Base-by-base conservation (phyloP, 2,797 vertebrate genomes). In the Clarias platycephalus region DNA sequence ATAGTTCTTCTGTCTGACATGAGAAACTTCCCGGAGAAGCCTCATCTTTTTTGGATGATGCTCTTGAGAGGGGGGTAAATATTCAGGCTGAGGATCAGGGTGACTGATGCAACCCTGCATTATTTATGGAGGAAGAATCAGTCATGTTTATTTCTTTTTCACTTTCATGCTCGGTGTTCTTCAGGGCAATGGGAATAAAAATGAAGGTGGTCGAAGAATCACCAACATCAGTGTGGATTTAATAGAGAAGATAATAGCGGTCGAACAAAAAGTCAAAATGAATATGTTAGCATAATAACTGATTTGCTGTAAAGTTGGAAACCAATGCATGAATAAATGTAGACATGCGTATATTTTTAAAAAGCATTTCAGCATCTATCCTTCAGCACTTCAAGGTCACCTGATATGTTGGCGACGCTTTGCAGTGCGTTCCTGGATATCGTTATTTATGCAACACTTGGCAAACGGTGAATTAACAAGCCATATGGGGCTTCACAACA, bases 401-500 rank as follows among this genome's bases (percentile, higher is more conserved):
- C 26, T 49, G 84, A 37, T 26, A 8, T 3, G 8, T 40, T 18
- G 57, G n/a, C 80, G 78, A 58, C 40, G 49, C 80, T 84, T 75
- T 80, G 53, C 70, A 34, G 40, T 58, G 64, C 5, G 44, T 34
- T 78, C 64, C 82, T 83, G 64, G 58, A 78, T 53, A 74, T 34
- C 40, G 71, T 68, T 67, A 85, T 76, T 77, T 57, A 82, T 71
- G 67, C 72, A 67, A 62, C 77, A 83, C 58, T 82, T 71, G 81
- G 88, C 85, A 81, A 87, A 77, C 60, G 66, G 70, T 24, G 75
- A 84, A 89, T 89, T 83, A 89, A 79, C 76, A 71, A 80, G 81
- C 85, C 84, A 84, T 78, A 82, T 80, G 85, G 83, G 74, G 49
- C 85, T 18, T 64, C 63, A 31, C 81, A 71, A 83, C 72, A 64